These are phyloP conservation scores for Peromyscus eremicus DNA, from an alignment of 2,797 vertebrate genomes.

Conservation along the genomic window DNA sequence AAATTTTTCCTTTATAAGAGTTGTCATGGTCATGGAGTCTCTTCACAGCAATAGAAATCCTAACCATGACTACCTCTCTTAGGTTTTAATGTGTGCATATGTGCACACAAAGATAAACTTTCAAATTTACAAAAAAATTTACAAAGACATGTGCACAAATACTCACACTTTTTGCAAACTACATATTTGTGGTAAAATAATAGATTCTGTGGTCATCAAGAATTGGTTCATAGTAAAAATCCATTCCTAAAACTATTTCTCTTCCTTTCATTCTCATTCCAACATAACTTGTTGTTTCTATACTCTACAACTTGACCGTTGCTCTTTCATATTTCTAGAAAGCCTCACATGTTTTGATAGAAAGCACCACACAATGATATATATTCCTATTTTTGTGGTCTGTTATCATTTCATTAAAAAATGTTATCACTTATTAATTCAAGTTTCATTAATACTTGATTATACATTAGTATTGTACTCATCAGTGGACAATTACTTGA, in stretches of 20 bases:
- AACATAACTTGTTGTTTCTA: not conserved
- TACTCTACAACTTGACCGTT: not conserved
- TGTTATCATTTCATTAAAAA: constrained; percentile 26
- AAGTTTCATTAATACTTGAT: constrained; percentile 11
- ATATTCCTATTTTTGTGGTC: not conserved
- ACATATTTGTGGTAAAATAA: not conserved
- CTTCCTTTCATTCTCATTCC: not conserved
- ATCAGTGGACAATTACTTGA: not conserved
- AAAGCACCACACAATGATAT: not conserved
- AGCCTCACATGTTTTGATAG: not conserved
- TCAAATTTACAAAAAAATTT: not conserved
- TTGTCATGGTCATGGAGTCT: no score
- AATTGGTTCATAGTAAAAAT: not conserved
- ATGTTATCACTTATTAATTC: not conserved
- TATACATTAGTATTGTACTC: not conserved
- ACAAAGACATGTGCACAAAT: not conserved
- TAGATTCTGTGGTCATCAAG: not conserved
- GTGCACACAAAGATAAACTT: not conserved
- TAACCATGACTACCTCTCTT: no score
- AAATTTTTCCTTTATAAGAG: no score
- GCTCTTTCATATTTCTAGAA: not conserved
- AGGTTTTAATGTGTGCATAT: not conserved
- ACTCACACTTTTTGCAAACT: not conserved
- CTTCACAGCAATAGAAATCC: no score
- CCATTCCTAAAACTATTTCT: not conserved